A percentile compares a stretch with the other conserved stretches of the same genome.
phyloP scores from a whole-genome alignment of 2,888 invertebrate genomes.

The Elgonia sp. region DNA sequence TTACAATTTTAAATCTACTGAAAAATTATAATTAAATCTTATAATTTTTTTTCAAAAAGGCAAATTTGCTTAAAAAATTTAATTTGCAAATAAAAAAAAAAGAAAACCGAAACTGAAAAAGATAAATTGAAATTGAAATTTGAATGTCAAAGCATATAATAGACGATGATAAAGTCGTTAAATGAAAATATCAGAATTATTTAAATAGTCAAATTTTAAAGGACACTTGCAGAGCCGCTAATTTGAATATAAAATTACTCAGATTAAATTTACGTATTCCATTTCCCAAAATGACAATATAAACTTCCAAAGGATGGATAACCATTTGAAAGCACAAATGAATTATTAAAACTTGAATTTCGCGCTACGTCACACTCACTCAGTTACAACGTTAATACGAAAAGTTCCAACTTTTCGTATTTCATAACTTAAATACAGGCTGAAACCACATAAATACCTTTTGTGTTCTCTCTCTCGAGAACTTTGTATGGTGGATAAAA shows the following conservation, averaged over 20 bases:
- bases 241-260: conserved; percentile 21
- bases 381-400: conserved; percentile 23
- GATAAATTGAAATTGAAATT: neutral
- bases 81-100: too few species aligned
- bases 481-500: neutral
- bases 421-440: conserved; percentile 12
- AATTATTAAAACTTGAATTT: conserved; percentile 46
- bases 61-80: too few species aligned
- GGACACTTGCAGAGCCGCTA: conserved; percentile 14
- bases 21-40: too few species aligned
- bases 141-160: neutral
- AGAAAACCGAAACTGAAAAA: too few species aligned
- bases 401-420: conserved; percentile 21
- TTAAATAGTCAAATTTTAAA: conserved; percentile 8
- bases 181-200: neutral
- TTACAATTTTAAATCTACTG: too few species aligned
- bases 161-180: neutral
- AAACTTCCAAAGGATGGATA: conserved; percentile 24
- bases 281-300: conserved; percentile 26
- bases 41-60: too few species aligned
- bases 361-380: neutral
- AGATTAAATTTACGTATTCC: conserved; percentile 26
- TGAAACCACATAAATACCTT: neutral
- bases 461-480: neutral
- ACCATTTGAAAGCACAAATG: conserved; percentile 37